These are phyloP conservation scores for Tiaroga cobitis DNA, from an alignment of 2,797 vertebrate genomes.

Conservation along the genomic window DNA sequence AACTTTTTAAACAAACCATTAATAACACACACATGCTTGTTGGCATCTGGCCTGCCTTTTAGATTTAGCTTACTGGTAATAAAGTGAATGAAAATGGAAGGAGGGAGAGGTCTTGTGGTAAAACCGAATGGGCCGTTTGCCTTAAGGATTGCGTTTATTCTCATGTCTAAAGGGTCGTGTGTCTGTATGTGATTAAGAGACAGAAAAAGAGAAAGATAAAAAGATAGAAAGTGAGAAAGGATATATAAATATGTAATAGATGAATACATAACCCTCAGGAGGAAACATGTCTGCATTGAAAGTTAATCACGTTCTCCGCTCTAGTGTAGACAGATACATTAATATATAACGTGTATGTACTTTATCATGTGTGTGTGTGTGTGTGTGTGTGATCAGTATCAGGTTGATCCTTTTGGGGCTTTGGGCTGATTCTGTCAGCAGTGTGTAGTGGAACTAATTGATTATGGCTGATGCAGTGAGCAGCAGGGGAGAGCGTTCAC, in stretches of 20 bases:
- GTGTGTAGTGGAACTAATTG: constrained; percentile 64
- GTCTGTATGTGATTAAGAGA: constrained; percentile 29
- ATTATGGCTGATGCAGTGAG: constrained; percentile 59
- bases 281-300: constrained; percentile 9
- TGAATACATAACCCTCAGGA: background rate
- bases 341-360: background rate
- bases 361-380: constrained; percentile 13
- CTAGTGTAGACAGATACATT: constrained; percentile 25
- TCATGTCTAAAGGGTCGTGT: constrained; percentile 1
- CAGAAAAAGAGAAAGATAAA: background rate
- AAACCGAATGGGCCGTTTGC: background rate
- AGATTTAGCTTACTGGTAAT: constrained; percentile 20
- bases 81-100: constrained; percentile 18
- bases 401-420: constrained; percentile 53
- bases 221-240: constrained; percentile 31
- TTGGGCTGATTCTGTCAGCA: constrained; percentile 62
- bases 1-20: constrained; percentile 26
- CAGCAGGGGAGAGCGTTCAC: constrained; percentile 51
- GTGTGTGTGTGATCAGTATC: constrained; percentile 38
- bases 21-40: constrained; percentile 43
- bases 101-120: background rate
- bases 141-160: constrained; percentile 18
- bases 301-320: constrained; percentile 28
- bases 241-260: constrained; percentile 29
- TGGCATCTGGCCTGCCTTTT: constrained; percentile 31